Evolutionary conservation across 2,113 vertebrate genomes (phyloP), one percentile per base, ranked within the genome.

Genomic region (Thamnaconus septentrionalis): DNA sequence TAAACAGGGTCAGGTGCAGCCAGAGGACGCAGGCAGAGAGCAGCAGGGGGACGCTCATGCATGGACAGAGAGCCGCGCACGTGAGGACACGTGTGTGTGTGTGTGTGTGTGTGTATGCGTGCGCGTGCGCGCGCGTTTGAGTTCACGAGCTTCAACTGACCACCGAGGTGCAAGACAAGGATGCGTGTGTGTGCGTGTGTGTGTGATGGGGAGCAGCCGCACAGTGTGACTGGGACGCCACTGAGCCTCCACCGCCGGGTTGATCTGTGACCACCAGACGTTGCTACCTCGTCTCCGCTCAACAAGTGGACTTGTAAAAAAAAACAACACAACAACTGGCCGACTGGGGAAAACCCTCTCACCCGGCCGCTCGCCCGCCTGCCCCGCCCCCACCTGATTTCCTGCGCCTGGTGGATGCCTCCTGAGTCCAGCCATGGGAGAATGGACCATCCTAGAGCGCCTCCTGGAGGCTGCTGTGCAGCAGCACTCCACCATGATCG

Each of bases 401-500:
- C 59, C 65, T 39, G 66, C 66, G 43, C 53, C 73, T 80, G 8
- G 82, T 87, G 85, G 79, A 89, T 86, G 89, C 92, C 61, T 85
- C 68, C 68, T 31, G 78, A 73, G 61, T 59, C 63, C 77, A 93
- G 87, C 91, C 92, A 98, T 98, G 96, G 96, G 96, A 91, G 96
- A 98, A 92, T 98, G 96, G 96, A 98, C 96, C 92, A 98, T 98
- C 91, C 90, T 98, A 76, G 96, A 98, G 94, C 94, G 96, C 92
- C 95, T 98, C 92, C 92, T 98, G 88, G 96, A 98, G 92, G 96
- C 96, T 31, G 96, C 96, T 3, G 96, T 98, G 75, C 96, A 98
- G 92, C 96, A 98, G 93, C 96, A 98, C 92, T 98, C 96, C 74
- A 98, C 96, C 80, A 98, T 98, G 96, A 98, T 98, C 68, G 96